These are phyloP conservation scores for Meteorus colon DNA, from an alignment of 2,888 invertebrate species.

Conservation along the genomic window DNA sequence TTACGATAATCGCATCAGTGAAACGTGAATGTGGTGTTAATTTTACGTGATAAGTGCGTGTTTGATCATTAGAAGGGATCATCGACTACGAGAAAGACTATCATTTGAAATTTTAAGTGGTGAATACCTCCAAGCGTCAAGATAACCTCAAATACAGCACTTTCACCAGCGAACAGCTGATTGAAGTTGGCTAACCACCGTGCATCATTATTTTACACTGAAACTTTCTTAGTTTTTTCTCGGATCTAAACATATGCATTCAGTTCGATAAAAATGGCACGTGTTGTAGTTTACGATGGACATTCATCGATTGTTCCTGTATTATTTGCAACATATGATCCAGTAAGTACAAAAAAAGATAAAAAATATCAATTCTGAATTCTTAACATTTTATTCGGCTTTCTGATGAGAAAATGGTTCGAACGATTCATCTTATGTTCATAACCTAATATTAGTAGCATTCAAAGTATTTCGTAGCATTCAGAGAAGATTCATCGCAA, in stretches of 20 bases:
- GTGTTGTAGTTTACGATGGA: slow-evolving; percentile 48
- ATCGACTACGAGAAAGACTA: background rate
- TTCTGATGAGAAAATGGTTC: no score
- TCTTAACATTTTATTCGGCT: no score
- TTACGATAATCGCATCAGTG: no score
- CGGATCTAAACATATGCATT: no score
- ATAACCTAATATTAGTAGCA: no score
- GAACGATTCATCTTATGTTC: no score
- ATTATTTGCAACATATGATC: background rate
- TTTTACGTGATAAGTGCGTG: no score
- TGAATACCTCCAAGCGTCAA: background rate
- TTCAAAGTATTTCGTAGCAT: no score
- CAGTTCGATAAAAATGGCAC: slow-evolving; percentile 49
- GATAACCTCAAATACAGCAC: background rate
- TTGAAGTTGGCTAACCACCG: background rate
- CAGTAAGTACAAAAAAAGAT: background rate
- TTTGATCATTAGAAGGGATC: no score
- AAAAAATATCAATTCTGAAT: background rate
- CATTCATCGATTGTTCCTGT: slow-evolving; percentile 26
- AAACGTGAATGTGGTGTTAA: no score
- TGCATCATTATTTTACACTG: background rate
- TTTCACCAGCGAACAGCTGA: background rate
- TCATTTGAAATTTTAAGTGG: background rate
- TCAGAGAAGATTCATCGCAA: no score
- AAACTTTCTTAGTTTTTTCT: no score